Evolutionary conservation across 1,140 invertebrate genomes (phyloP).

Genomic region (Drosophila repletoides): DNA sequence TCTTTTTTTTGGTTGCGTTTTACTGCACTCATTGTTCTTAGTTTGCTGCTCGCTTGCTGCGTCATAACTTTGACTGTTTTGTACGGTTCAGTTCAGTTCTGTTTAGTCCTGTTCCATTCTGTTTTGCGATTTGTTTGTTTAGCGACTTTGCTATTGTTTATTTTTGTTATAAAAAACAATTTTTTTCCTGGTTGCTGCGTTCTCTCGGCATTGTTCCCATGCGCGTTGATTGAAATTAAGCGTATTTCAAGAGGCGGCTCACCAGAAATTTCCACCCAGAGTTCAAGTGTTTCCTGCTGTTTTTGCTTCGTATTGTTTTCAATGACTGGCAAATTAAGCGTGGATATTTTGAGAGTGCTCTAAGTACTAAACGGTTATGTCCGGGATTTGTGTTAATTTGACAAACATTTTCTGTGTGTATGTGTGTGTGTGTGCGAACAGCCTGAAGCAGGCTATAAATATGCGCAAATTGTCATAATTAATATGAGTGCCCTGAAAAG

Average conservation of each 20-base stretch:
- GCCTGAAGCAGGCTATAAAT: slow-evolving; percentile 6
- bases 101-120: slow-evolving; percentile 9
- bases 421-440: no score
- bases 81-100: not conserved
- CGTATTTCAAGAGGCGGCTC: slow-evolving; percentile 27
- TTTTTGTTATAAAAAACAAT: slow-evolving; percentile 34
- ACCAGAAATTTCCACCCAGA: slow-evolving; percentile 28
- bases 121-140: slow-evolving; percentile 37
- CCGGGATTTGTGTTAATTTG: slow-evolving; percentile 19
- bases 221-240: slow-evolving; percentile 49
- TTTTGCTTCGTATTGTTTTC: slow-evolving; percentile 2
- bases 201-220: slow-evolving; percentile 18
- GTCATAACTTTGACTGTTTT: slow-evolving; percentile 34
- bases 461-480: slow-evolving; percentile 36
- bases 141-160: slow-evolving; percentile 33
- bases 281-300: slow-evolving; percentile 29
- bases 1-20: slow-evolving; percentile 5
- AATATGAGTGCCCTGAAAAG: slow-evolving; percentile 21
- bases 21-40: slow-evolving; percentile 3
- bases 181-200: not conserved
- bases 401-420: slow-evolving; percentile 26
- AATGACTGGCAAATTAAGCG: slow-evolving; percentile 7
- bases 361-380: slow-evolving; percentile 4
- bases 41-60: not conserved
- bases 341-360: slow-evolving; percentile 7